Percentiles rank a stretch among this genome's conserved stretches.
These are phyloP conservation scores for Phylloscopus collybita DNA, from an alignment of 2,797 vertebrate species.

Conservation along the genomic window DNA sequence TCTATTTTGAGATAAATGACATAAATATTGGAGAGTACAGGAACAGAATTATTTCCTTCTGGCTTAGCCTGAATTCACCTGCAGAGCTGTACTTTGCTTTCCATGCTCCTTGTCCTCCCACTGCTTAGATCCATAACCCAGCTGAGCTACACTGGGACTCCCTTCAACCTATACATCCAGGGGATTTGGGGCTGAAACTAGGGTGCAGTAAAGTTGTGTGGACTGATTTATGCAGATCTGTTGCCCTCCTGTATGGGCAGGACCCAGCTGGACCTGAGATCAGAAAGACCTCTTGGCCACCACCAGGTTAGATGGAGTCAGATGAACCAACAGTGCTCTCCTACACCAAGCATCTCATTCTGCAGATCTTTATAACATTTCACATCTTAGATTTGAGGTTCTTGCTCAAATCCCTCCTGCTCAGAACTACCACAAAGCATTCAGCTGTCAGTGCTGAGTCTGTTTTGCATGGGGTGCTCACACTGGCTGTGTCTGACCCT, in stretches of 20 bases:
- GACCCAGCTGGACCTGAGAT: neutral
- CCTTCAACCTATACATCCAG: neutral
- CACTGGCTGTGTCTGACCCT: neutral
- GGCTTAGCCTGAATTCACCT: neutral
- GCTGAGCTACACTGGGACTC: neutral
- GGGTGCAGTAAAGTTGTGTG: neutral
- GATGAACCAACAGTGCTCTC: neutral
- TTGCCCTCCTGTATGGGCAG: neutral
- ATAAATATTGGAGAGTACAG: neutral
- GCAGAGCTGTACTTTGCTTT: neutral
- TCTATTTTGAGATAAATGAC: neutral
- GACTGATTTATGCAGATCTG: neutral
- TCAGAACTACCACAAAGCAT: neutral
- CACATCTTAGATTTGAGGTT: neutral
- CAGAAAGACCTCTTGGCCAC: neutral
- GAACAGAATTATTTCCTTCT: neutral
- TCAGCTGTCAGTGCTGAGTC: neutral
- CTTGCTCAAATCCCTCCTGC: neutral
- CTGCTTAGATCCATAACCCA: neutral
- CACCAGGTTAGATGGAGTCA: neutral
- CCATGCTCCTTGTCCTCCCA: neutral
- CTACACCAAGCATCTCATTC: neutral
- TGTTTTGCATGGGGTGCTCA: neutral
- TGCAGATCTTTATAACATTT: neutral
- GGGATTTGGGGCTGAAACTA: neutral